Evolutionary conservation across 2,888 invertebrate genomes (phyloP).

Genomic region (Eueremaeus valkanovi): DNA sequence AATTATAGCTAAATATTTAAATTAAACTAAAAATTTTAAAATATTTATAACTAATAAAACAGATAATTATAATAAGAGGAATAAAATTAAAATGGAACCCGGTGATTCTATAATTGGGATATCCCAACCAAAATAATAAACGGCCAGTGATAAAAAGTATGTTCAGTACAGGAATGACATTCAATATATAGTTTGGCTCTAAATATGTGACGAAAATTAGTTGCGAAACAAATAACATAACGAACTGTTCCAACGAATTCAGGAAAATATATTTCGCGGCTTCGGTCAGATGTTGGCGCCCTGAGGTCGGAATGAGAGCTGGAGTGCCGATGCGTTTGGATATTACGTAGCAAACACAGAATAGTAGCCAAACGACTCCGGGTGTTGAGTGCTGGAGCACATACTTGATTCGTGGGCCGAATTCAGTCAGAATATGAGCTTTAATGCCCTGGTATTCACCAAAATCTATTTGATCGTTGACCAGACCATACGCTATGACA

Average conservation of each 20-base stretch:
- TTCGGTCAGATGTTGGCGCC: neutral
- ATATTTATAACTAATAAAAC: too few species aligned
- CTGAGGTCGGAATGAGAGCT: neutral
- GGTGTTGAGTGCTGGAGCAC: neutral
- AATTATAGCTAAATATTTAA: too few species aligned
- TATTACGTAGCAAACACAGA: neutral
- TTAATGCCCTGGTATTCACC: neutral
- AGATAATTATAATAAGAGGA: too few species aligned
- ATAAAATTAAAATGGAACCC: too few species aligned
- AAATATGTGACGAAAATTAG: conserved; percentile 1
- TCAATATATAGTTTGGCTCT: neutral
- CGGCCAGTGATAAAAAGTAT: neutral
- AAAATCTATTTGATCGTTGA: too few species aligned
- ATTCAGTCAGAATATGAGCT: neutral
- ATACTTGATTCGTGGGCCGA: neutral
- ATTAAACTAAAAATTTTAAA: too few species aligned
- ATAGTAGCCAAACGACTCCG: neutral
- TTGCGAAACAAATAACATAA: neutral
- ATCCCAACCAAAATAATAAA: neutral
- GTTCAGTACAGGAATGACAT: neutral
- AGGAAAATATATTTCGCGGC: neutral
- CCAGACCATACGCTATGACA: too few species aligned
- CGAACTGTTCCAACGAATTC: conserved; percentile 14
- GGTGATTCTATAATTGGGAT: neutral
- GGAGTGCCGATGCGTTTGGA: neutral